Conservation (phyloP, 2,797 vertebrate genomes). For the Otolemur crassicaudatus region DNA sequence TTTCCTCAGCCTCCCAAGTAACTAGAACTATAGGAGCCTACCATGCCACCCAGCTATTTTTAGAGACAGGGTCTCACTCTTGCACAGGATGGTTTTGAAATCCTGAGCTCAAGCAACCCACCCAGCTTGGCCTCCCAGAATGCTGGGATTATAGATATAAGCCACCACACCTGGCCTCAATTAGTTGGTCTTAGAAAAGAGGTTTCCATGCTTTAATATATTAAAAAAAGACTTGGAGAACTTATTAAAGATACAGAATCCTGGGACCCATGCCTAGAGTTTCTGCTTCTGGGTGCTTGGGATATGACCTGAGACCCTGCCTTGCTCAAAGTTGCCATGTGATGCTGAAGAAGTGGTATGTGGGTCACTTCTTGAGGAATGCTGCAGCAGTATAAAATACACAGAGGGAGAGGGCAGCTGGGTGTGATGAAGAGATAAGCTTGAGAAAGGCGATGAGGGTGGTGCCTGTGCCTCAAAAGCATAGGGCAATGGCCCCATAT, state of each 20-base stretch:
- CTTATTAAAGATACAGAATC: not conserved
- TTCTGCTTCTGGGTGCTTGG: not conserved
- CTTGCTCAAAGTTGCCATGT: not conserved
- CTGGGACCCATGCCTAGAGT: not conserved
- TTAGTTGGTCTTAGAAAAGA: conserved; percentile 31
- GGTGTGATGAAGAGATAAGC: not conserved
- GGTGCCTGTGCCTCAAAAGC: no score
- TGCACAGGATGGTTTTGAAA: no score
- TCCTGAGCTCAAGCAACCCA: no score
- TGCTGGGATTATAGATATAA: no score
- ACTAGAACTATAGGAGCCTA: no score
- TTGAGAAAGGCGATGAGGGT: not conserved
- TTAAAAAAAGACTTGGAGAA: not conserved
- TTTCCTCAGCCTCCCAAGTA: no score
- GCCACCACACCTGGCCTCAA: not conserved
- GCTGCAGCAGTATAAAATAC: not conserved
- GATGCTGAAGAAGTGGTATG: not conserved
- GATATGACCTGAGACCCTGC: not conserved
- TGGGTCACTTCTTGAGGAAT: not conserved
- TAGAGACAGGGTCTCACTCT: no score
- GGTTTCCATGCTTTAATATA: not conserved
- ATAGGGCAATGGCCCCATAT: no score
- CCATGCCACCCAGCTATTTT: no score
- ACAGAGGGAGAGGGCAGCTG: not conserved
- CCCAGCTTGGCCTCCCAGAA: no score